Percentiles rank a stretch among this genome's conserved stretches.
These are phyloP conservation scores for Nemotelus pantherinus DNA, from an alignment of 2,888 invertebrate species.

Conservation along the genomic window DNA sequence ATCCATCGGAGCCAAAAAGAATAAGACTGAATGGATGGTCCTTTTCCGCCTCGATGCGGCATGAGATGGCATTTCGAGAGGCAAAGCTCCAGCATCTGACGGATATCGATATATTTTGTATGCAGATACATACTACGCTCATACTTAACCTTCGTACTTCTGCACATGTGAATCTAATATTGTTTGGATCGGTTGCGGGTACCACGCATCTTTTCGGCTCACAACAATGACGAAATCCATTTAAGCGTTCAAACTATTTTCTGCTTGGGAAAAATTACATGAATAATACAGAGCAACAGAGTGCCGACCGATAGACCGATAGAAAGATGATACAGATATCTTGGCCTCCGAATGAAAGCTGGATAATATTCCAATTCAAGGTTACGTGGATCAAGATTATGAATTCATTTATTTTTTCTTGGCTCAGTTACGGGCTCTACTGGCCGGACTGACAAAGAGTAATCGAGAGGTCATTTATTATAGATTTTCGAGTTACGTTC, in stretches of 20 bases:
- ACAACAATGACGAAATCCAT: background rate
- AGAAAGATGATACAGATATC: constrained; percentile 11
- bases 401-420: background rate
- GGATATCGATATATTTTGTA: too few species aligned
- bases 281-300: too few species aligned
- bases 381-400: constrained; percentile 35
- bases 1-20: background rate
- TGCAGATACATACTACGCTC: too few species aligned
- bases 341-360: background rate
- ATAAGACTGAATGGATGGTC: too few species aligned
- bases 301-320: background rate
- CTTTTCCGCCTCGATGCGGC: too few species aligned
- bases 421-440: background rate
- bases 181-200: too few species aligned
- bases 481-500: background rate
- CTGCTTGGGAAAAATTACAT: background rate
- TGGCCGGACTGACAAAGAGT: constrained; percentile 12
- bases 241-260: constrained; percentile 14
- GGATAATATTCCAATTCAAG: constrained; percentile 22
- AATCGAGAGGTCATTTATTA: constrained; percentile 29
- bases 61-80: too few species aligned
- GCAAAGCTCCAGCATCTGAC: too few species aligned
- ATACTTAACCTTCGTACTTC: too few species aligned
- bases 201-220: too few species aligned
- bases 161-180: too few species aligned